phyloP scores from a whole-genome alignment of 2,113 vertebrate genomes.

The Bothrops jararaca region DNA sequence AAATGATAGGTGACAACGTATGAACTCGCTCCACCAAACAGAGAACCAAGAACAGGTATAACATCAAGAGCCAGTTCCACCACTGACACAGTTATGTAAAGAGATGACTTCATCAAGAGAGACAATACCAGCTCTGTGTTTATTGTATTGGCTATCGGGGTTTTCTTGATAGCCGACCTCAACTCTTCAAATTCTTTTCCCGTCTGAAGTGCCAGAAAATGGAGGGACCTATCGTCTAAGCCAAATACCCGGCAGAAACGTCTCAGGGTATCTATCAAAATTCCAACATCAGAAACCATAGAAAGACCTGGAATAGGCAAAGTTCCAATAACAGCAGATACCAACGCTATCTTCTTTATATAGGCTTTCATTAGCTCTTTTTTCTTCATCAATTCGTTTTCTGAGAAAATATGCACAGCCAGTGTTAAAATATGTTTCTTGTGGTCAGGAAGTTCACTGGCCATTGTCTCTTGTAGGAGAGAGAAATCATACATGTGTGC shows the following conservation, averaged over 20 bases:
- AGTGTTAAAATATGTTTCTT: constrained; percentile 38
- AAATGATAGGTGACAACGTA: background rate
- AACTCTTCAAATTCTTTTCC: background rate
- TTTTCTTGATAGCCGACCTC: background rate
- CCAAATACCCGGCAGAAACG: too few species aligned
- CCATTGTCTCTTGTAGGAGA: constrained; percentile 24
- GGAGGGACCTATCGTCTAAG: too few species aligned
- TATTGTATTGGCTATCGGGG: background rate
- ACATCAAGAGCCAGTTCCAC: background rate
- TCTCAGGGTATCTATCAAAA: too few species aligned
- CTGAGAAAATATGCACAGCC: constrained; percentile 9
- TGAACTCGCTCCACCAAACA: background rate
- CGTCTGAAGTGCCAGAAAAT: too few species aligned
- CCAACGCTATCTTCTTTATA: too few species aligned
- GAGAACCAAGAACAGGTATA: background rate
- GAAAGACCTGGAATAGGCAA: accelerated
- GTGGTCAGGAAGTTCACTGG: constrained; percentile 30
- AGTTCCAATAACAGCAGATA: too few species aligned
- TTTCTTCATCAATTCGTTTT: too few species aligned
- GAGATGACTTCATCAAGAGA: background rate
- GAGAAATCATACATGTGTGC: constrained; percentile 45
- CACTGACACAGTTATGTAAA: background rate
- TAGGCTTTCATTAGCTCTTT: too few species aligned
- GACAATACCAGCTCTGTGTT: accelerated
- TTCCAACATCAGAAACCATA: too few species aligned